Evolutionary conservation across 2,797 vertebrate species (phyloP), one percentile per base, ranked within the genome.

Genomic region (Macrochelys suwanniensis): DNA sequence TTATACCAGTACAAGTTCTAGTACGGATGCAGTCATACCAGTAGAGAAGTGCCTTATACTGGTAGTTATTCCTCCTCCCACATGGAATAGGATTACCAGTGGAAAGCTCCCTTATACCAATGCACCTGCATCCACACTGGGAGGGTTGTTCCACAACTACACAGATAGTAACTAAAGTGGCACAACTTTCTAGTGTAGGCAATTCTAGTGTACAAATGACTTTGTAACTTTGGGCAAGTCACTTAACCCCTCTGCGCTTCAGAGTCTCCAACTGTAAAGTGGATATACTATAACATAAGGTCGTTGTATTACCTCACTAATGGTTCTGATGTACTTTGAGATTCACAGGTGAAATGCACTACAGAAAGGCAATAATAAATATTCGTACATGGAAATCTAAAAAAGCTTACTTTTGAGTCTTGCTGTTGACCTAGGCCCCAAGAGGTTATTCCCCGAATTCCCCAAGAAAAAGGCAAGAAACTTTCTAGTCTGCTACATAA

Each of bases 161-260:
- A 65, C 61, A 17, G 61, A 33, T 65, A 65, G 61, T n/a, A 68
- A 45, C 45, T 47, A 28, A 76, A 76, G 74, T 16, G 26, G 25
- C 28, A 45, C 45, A 76, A 25, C 26, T 28, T 76, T 16, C 42
- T 15, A 47, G 15, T 15, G 25, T 25, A 26, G 25, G 45, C 74
- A 76, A 23, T 12, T 61, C 28, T 31, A 61, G 57, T 31, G 28
- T 28, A 59, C 28, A 47, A 21, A 47, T 28, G 28, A 16, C 31
- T 21, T 26, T 28, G 47, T 31, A 31, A 13, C 31, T 47, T 28
- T 11, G 47, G 9, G 83, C 51, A 37, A 1, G 0, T 6, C n/a
- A 1, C 57, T 1, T 6, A 6, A 74, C 31, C 2, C 0, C 53
- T 37, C 88, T 25, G 26, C 4, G 7, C 25, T 23, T 37, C 61